Evolutionary conservation across 37 sponge, comb jelly and placozoan species (phyloP).

Genomic region (Ephydatia muelleri): DNA sequence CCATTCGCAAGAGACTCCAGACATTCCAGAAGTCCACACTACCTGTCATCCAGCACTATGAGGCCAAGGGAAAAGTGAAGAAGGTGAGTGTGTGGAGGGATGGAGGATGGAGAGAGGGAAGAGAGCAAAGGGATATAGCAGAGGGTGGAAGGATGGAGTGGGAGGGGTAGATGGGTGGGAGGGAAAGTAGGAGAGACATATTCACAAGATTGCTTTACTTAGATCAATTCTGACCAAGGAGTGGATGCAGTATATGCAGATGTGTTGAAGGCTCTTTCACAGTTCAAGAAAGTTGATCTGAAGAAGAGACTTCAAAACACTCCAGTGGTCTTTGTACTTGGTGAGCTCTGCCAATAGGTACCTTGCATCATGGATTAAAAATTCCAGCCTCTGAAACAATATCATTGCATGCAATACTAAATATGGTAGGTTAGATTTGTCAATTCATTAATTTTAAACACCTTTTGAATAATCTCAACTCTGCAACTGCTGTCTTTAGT

Average conservation of each 20-base stretch:
- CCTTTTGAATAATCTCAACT: no score
- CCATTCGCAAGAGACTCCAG: conserved; percentile 76
- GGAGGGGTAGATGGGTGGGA: no score
- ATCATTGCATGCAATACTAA: not conserved
- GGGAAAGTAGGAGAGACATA: not conserved
- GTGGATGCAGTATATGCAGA: conserved; percentile 61
- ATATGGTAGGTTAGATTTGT: no score
- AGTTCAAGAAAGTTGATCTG: conserved; percentile 8
- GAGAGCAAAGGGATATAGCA: no score
- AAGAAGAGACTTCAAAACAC: conserved; percentile 6
- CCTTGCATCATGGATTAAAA: no score
- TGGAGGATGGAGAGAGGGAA: not conserved
- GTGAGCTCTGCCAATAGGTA: not conserved
- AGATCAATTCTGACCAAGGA: conserved; percentile 41
- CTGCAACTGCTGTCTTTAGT: no score
- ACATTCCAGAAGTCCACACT: conserved; percentile 63
- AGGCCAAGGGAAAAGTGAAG: conserved; percentile 36
- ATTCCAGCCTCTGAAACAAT: not conserved
- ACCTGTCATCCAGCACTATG: conserved; percentile 73
- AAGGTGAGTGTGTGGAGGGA: conserved; percentile 34
- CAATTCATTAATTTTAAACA: no score
- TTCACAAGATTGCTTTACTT: not conserved
- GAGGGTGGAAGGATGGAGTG: no score
- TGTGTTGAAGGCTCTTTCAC: conserved; percentile 28
- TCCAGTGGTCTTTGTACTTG: not conserved